Base-by-base conservation (phyloP, 92 coral and sea anemone species). In the Siderastrea radians region DNA sequence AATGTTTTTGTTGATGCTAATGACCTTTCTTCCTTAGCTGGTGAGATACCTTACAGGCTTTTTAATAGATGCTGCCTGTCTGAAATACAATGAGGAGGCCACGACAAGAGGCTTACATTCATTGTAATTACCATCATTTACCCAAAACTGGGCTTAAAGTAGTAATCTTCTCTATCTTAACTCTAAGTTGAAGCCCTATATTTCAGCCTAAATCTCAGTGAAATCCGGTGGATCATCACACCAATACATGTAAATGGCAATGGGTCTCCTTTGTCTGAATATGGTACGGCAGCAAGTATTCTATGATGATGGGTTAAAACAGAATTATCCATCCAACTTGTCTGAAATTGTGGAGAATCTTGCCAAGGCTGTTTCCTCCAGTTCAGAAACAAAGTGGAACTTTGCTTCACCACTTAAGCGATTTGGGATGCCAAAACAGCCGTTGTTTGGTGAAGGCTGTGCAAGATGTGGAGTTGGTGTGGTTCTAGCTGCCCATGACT, bases 21-120 rank as follows among this genome's bases (percentile, higher is more conserved):
- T 26, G 94, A 91, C 53, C 74, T 65, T 4, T 77, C 94, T 16
- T 44, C 91, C 43, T 63, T 91, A 15, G 82, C 72, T 6, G 75
- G 67, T n/a, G 89, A 86, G 94, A 26, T 91, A 80, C 85, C 88
- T 82, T 13, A 91, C 84, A 12, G 86, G 91, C 16, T 86, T 82
- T 64, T n/a, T 87, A 1, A 91, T 91, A 48, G 94, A 91, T 77
- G 90, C 38, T 7, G 74, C 82, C 38, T 91, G 91, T 68, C 78
- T 86, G n/a, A 82, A 86, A 71, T 81, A 70, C 80, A 58, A 75
- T 46, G 86, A 87, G 58, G 76, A 76, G 17, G 49, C 88, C 1
- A 49, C 3, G 11, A 14, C 68, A 6, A 11, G 45, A 3, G 58
- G 57, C 5, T 68, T 19, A 10, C 47, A 60, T 12, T 48, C 69